Percentiles rank a stretch among this genome's conserved stretches.
phyloP scores from a whole-genome alignment of 1,140 invertebrate species.

The Oscheius sp. region DNA sequence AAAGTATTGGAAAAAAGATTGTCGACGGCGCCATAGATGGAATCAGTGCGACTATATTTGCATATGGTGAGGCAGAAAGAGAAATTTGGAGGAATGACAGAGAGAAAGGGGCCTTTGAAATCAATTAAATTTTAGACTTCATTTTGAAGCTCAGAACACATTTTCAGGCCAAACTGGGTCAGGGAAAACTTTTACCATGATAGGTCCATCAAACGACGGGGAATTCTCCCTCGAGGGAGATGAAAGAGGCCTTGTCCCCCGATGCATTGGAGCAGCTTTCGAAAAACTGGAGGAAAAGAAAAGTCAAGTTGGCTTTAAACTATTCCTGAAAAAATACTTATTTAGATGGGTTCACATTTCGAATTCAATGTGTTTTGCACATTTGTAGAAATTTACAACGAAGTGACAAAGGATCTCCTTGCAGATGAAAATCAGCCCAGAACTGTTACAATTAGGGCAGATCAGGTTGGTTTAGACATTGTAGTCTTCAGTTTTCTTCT shows the following conservation, averaged over 20 bases:
- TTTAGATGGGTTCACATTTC: no score
- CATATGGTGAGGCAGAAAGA: conserved; percentile 65
- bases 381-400: conserved; percentile 66
- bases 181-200: conserved; percentile 79
- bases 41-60: conserved; percentile 65
- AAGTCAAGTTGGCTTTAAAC: no score
- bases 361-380: neutral
- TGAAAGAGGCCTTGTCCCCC: conserved; percentile 74
- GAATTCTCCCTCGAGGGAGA: conserved; percentile 61
- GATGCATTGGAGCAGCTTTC: conserved; percentile 77
- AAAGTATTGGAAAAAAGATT: conserved; percentile 58
- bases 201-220: conserved; percentile 64
- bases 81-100: no score
- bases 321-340: no score
- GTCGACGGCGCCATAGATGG: conserved; percentile 62
- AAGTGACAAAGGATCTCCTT: conserved; percentile 64
- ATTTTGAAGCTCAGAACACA: no score
- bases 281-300: conserved; percentile 49
- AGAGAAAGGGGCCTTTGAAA: no score
- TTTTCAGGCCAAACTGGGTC: conserved; percentile 75
- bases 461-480: no score
- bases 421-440: conserved; percentile 47
- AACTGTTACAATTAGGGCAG: conserved; percentile 52
- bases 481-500: no score
- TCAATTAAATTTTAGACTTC: no score